A percentile compares a stretch with the other conserved stretches of the same genome.
phyloP scores from a whole-genome alignment of 2,113 vertebrate species.

The Ceyx melanurus region DNA sequence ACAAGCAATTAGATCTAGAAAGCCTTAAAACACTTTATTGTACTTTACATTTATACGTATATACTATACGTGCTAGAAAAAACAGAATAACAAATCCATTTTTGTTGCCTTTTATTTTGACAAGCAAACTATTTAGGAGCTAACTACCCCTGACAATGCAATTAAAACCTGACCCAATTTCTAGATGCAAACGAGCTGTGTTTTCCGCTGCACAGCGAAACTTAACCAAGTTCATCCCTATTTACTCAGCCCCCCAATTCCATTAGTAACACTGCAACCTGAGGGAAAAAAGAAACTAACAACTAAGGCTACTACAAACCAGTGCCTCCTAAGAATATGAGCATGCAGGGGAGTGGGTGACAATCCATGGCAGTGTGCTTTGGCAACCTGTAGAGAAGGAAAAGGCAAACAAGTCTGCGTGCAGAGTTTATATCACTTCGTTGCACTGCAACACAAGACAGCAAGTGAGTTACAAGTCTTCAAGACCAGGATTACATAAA shows the following conservation, averaged over 20 bases:
- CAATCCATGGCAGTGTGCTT: neutral
- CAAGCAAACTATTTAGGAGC: neutral
- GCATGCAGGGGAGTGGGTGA: neutral
- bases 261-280: neutral
- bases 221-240: neutral
- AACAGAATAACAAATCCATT: neutral
- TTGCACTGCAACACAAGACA: neutral
- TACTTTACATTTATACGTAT: neutral
- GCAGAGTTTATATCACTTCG: neutral
- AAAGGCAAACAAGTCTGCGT: neutral
- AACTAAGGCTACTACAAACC: neutral
- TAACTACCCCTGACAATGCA: neutral
- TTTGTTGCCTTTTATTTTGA: neutral
- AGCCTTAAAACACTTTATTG: neutral
- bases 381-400: neutral
- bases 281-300: neutral
- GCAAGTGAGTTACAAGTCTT: neutral
- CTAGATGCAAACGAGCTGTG: neutral
- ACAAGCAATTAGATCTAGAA: neutral
- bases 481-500: slow-evolving; percentile 5
- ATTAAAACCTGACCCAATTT: slow-evolving; percentile 34
- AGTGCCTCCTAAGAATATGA: neutral
- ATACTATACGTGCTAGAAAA: neutral
- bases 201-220: neutral
- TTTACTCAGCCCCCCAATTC: neutral